Percentiles rank a stretch among this genome's conserved stretches.
Conservation (phyloP, 1,140 invertebrate species). For the Drusus annulatus region DNA sequence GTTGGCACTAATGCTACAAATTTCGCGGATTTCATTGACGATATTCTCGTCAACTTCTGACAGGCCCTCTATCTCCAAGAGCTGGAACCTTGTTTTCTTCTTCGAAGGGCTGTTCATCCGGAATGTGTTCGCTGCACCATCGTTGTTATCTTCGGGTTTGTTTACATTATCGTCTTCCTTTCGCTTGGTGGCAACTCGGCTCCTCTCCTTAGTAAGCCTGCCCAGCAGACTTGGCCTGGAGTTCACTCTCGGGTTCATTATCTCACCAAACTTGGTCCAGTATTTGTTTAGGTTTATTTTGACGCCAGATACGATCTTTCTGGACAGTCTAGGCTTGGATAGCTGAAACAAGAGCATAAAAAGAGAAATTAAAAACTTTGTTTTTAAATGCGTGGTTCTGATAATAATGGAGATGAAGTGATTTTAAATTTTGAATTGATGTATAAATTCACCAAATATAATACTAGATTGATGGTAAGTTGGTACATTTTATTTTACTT, state of each 20-base stretch:
- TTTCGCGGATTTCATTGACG: slow-evolving; percentile 71
- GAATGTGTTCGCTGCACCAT: not conserved
- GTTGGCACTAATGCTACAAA: slow-evolving; percentile 65
- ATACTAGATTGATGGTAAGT: no score
- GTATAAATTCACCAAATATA: no score
- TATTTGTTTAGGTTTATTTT: slow-evolving; percentile 74
- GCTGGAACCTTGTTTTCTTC: slow-evolving; percentile 63
- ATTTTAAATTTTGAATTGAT: no score
- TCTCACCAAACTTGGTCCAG: slow-evolving; percentile 73
- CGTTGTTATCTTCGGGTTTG: not conserved
- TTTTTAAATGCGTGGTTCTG: not conserved
- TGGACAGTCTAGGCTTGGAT: slow-evolving; percentile 69
- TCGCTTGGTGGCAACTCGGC: slow-evolving; percentile 65
- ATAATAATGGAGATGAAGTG: not conserved
- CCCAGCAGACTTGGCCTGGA: slow-evolving; percentile 58
- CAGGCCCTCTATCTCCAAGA: slow-evolving; percentile 61
- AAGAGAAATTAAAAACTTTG: not conserved
- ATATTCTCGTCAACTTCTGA: slow-evolving; percentile 71
- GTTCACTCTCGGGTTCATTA: slow-evolving; percentile 65
- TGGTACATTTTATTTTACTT: no score
- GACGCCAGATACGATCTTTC: slow-evolving; percentile 69
- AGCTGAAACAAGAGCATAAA: slow-evolving; percentile 64
- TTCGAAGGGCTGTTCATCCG: slow-evolving; percentile 62
- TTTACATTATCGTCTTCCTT: slow-evolving; percentile 25
- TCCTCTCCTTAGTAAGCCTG: slow-evolving; percentile 62